phyloP scores from a whole-genome alignment of 2,113 vertebrate species.

The Steatornis caripensis region DNA sequence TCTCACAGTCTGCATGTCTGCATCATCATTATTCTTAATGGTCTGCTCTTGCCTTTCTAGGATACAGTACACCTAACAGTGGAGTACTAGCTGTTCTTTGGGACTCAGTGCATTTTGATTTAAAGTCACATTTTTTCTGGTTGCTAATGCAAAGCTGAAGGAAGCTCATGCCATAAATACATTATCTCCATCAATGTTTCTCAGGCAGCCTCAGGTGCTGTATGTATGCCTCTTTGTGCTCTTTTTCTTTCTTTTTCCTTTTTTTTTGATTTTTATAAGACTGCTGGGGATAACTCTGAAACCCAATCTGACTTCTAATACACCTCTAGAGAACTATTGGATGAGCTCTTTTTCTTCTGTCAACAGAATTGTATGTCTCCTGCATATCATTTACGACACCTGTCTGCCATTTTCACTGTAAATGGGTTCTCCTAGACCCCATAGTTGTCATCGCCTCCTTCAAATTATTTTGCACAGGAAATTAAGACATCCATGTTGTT shows the following conservation, averaged over 20 bases:
- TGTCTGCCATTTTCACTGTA: background rate
- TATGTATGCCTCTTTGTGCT: background rate
- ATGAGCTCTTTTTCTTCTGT: background rate
- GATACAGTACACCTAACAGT: background rate
- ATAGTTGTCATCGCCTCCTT: background rate
- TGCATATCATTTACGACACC: background rate
- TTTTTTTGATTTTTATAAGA: background rate
- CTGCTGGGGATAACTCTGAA: fast-evolving
- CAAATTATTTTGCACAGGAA: background rate
- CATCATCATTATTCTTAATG: background rate
- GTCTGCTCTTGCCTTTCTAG: background rate
- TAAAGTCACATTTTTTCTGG: background rate
- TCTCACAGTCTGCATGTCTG: background rate
- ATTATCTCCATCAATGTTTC: background rate
- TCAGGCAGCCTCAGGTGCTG: background rate
- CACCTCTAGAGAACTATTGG: background rate
- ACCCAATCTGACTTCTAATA: background rate
- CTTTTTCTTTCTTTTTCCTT: background rate
- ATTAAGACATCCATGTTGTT: background rate
- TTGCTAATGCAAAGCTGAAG: background rate
- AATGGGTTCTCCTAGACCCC: background rate
- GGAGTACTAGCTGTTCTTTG: background rate
- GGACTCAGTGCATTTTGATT: background rate
- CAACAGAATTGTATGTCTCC: background rate
- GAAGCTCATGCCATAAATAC: background rate